Base-by-base conservation (phyloP, 2,888 invertebrate genomes). In the Chorisops tibialis region DNA sequence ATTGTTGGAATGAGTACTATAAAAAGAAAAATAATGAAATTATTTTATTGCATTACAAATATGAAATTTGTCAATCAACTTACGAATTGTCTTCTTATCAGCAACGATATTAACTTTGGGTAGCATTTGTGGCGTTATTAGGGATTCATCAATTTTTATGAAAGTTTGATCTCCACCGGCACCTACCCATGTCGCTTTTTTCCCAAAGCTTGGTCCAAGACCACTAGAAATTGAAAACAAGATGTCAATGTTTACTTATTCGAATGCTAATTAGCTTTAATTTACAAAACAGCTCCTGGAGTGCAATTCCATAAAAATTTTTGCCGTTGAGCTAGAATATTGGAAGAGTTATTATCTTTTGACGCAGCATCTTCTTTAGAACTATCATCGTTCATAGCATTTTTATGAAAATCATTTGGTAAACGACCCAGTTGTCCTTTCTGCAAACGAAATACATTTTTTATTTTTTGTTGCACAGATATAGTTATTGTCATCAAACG, bases 161-260 rank as follows among this genome's bases (percentile, higher is more conserved):
- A 92, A 95, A 1, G 97, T 98, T 78, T 94, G 93, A 80, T 98
- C 97, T 0, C 94, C 96, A n/a, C 93, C 91, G 4, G 96, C 96
- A 1, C 92, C 90, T 14, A 97, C 85, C 94, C 95, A 96, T 0
- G 93, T 92, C 0, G 94, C 97, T 70, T 91, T 85, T 68, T 93
- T 86, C 0, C 95, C 91, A 79, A 88, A 87, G 62, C 88, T 86
- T 0, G 92, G 88, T 0, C 97, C 97, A 38, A 86, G 81, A 43
- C 83, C 79, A 65, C 85, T 81, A 1, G 79, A 79, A 9, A 74
- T 67, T 30, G 30, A 9, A 30, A 30, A 30, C 1, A 9, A 30
- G 9, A 30, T 30, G 30, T n/a, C n/a, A 1, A 75, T 69, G 5
- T 41, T 2, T 7, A 30, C 30, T 30, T 2, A 48, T 22, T 22